These are phyloP conservation scores for Bicyclus anynana DNA, from an alignment of 1,140 invertebrate species.

Conservation along the genomic window DNA sequence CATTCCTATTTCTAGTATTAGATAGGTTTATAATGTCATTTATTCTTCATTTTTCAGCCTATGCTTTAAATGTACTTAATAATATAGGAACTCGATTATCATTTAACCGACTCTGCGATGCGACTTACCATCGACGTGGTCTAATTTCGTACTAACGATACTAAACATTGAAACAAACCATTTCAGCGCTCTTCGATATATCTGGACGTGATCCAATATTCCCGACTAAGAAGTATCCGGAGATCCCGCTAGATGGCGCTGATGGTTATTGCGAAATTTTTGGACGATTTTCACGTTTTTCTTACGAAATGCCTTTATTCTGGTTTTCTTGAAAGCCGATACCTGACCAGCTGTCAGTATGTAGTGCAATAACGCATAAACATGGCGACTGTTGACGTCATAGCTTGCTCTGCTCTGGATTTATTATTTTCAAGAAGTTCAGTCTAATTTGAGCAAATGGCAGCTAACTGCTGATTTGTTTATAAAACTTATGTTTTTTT, in stretches of 20 bases:
- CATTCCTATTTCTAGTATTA: too few relatives aligned
- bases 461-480: neutral
- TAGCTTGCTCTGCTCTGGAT: neutral
- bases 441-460: neutral
- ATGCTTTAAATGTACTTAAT: too few relatives aligned
- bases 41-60: too few relatives aligned
- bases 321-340: slow-evolving; percentile 7
- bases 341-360: slow-evolving; percentile 1
- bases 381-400: neutral
- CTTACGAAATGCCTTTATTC: slow-evolving; percentile 12
- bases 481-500: too few relatives aligned
- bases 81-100: too few relatives aligned
- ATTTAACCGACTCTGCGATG: too few relatives aligned
- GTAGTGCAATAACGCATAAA: neutral
- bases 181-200: neutral
- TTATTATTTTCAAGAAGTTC: neutral
- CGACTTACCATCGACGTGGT: too few relatives aligned
- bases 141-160: too few relatives aligned
- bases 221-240: slow-evolving; percentile 16
- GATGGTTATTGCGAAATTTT: slow-evolving; percentile 8
- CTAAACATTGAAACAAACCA: neutral
- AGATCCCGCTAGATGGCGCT: slow-evolving; percentile 29
- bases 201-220: slow-evolving; percentile 31
- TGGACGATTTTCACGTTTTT: slow-evolving; percentile 11
- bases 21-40: too few relatives aligned